Base-by-base conservation (phyloP, 2,113 vertebrate genomes). In the Trochalopteron elliotii region DNA sequence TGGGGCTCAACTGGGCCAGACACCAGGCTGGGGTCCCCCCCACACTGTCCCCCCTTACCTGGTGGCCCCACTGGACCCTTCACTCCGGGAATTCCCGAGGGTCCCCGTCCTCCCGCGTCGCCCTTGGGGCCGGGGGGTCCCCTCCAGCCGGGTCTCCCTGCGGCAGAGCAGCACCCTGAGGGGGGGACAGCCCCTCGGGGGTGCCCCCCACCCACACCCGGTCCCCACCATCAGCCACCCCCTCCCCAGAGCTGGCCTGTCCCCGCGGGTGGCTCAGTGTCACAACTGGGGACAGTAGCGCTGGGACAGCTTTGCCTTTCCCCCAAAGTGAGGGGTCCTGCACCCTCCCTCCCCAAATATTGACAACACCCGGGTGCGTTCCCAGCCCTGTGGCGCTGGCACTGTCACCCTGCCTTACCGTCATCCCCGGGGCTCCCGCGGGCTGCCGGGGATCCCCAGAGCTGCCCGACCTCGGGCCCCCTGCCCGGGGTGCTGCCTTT, bases 381-480 rank as follows among this genome's bases (percentile, higher is more conserved):
- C 21, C 28, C 40, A 11, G 24, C 37, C 37, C 37, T 39, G 37
- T 39, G 71, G 1, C 70, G 10, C 72, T 37, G 35, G 12, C 56
- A 8, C 25, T 21, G 42, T 33, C 52, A 37, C 37, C 42, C 18
- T 7, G 39, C 69, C 82, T 98, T 97, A 83, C 98, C 98, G 63
- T 98, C 98, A 86, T 98, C 98, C 57, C 98, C 98, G 2, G 98
- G 99, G 89, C 97, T 98, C 65, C 98, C 98, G 25, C 95, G 98
- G 64, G 98, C 94, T 2, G 98, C 97, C 3, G 96, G 93, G 33
- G 98, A 97, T 61, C 98, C 98, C 98, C 98, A 98, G 70, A 99
- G 97, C 23, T 91, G 93, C 53, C 97, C 93, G 0, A 97, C 65
- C 18, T 98, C 95, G 0, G 37, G 70, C 10, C 93, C 98, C 96